A percentile compares a stretch with the other conserved stretches of the same genome.
These are phyloP conservation scores for Callocephalon fimbriatum DNA, from an alignment of 2,113 vertebrate genomes.

Conservation along the genomic window DNA sequence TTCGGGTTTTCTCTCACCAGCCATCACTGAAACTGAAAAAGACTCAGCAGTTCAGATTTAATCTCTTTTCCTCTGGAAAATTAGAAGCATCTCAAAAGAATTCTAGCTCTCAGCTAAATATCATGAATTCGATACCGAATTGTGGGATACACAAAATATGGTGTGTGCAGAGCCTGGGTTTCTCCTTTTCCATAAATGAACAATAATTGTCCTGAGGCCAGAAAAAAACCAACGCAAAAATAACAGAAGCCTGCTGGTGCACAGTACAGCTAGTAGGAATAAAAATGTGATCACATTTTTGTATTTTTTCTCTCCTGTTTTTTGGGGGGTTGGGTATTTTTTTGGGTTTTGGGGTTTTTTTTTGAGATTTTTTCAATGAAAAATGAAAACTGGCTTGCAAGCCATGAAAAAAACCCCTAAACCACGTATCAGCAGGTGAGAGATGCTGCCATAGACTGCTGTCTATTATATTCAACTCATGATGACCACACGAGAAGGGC, in stretches of 20 bases:
- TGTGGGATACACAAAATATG: neutral
- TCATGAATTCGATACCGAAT: neutral
- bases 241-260: accelerated
- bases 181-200: neutral
- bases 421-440: neutral
- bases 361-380: neutral
- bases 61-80: conserved; percentile 61
- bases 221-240: neutral
- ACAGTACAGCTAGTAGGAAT: neutral
- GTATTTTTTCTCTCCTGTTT: neutral
- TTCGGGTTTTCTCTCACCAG: neutral
- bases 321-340: neutral
- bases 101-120: neutral
- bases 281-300: neutral
- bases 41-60: conserved; percentile 36
- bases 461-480: neutral
- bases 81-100: neutral
- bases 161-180: neutral
- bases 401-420: accelerated
- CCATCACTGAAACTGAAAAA: conserved; percentile 31
- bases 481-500: neutral
- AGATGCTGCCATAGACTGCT: neutral
- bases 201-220: neutral
- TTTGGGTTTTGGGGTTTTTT: accelerated
- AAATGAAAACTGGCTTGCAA: neutral